A percentile compares a stretch with the other conserved stretches of the same genome.
Evolutionary conservation across 2,797 vertebrate species (phyloP).

Genomic region (Oceanodroma leucorhoa): DNA sequence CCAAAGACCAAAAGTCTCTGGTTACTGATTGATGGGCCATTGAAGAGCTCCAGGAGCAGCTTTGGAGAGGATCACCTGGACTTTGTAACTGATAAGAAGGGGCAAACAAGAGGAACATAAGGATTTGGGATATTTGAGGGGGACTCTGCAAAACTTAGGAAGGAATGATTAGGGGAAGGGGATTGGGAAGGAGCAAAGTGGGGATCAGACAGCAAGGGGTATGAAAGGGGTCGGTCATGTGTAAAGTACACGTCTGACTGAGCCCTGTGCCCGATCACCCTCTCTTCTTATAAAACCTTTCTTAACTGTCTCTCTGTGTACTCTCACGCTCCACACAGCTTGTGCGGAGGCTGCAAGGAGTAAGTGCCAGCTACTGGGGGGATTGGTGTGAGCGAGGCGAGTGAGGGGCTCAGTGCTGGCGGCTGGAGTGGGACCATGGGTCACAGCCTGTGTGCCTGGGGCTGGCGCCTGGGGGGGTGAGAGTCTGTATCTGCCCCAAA

Average conservation of each 20-base stretch:
- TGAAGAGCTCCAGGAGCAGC: background rate
- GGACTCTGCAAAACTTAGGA: background rate
- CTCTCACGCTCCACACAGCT: fast-evolving
- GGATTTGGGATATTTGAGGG: background rate
- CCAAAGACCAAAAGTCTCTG: background rate
- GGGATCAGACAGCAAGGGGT: background rate
- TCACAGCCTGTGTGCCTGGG: background rate
- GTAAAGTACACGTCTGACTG: fast-evolving
- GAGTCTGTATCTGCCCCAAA: background rate
- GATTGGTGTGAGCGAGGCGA: background rate
- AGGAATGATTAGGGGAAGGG: background rate
- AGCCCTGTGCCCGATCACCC: background rate
- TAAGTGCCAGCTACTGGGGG: background rate
- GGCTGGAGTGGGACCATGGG: background rate
- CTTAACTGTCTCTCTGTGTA: background rate
- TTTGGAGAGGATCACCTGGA: background rate
- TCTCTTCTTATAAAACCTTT: background rate
- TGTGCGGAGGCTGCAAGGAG: background rate
- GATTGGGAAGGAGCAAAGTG: background rate
- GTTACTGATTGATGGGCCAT: background rate
- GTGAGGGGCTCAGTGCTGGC: fast-evolving
- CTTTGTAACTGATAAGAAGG: background rate
- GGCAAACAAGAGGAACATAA: background rate
- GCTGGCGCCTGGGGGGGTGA: background rate
- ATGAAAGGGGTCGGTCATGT: fast-evolving